phyloP scores from a whole-genome alignment of 2,113 vertebrate species.

The Mustela nigripes region DNA sequence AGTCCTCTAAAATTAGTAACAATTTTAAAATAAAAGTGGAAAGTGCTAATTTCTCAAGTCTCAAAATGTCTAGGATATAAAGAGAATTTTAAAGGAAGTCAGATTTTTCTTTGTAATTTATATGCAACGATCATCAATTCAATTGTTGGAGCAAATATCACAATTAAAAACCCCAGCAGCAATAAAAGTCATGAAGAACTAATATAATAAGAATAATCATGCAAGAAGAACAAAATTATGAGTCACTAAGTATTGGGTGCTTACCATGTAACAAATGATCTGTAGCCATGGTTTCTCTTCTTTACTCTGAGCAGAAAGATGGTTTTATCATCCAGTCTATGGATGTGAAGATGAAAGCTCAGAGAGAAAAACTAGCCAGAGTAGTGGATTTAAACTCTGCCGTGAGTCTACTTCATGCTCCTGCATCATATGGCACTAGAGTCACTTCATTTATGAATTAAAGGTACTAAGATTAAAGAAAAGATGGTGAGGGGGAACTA shows the following conservation, averaged over 20 bases:
- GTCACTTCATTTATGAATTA: not conserved
- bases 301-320: not conserved
- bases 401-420: not conserved
- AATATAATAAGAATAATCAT: conserved; percentile 42
- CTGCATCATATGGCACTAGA: not conserved
- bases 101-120: conserved; percentile 61
- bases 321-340: not conserved
- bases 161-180: conserved; percentile 54
- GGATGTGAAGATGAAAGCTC: not conserved
- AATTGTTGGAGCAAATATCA: conserved; percentile 64
- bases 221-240: conserved; percentile 44
- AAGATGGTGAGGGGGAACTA: not conserved
- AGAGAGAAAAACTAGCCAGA: not conserved
- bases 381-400: not conserved
- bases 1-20: conserved; percentile 75
- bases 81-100: conserved; percentile 60
- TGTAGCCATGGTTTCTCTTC: not conserved
- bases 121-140: conserved; percentile 40
- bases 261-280: not conserved
- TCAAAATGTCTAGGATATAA: conserved; percentile 66
- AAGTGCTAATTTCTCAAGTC: conserved; percentile 75
- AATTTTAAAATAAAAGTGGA: conserved; percentile 75
- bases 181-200: conserved; percentile 26
- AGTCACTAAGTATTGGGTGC: not conserved
- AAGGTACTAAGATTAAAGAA: not conserved